Evolutionary conservation across 2,113 vertebrate species (phyloP).

Genomic region (Trinectes maculatus): DNA sequence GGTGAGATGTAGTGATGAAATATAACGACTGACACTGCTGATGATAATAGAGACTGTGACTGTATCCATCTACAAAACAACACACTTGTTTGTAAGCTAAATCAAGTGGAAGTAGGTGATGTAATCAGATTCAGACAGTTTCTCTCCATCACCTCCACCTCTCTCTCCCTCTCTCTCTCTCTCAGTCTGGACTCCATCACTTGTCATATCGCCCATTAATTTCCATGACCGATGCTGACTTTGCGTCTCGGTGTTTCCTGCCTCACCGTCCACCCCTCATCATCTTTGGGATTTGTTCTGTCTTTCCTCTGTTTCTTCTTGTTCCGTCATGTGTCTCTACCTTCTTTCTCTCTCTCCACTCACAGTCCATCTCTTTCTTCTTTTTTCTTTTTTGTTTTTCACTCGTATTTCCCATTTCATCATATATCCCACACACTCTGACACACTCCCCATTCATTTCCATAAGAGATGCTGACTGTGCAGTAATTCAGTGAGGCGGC

Average conservation of each 20-base stretch:
- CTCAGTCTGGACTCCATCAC: slow-evolving; percentile 42
- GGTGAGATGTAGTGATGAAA: not conserved
- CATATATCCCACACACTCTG: slow-evolving; percentile 30
- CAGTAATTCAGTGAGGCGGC: slow-evolving; percentile 63
- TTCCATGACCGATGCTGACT: slow-evolving; percentile 85
- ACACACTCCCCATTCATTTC: slow-evolving; percentile 62
- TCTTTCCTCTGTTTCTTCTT: not conserved
- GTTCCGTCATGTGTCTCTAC: no score
- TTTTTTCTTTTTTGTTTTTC: slow-evolving; percentile 23
- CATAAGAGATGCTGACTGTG: slow-evolving; percentile 86
- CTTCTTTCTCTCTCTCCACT: not conserved
- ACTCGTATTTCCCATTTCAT: slow-evolving; percentile 3
- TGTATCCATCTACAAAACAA: no score
- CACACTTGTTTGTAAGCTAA: no score
- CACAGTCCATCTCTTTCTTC: not conserved
- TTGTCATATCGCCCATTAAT: slow-evolving; percentile 61
- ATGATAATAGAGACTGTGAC: not conserved
- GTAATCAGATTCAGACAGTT: slow-evolving; percentile 86
- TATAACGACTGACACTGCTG: not conserved
- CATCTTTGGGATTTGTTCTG: slow-evolving; percentile 6
- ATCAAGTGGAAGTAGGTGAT: no score
- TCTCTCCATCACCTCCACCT: slow-evolving; percentile 71
- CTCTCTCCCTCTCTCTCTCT: slow-evolving; percentile 4
- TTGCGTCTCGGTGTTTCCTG: slow-evolving; percentile 72
- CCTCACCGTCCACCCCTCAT: slow-evolving; percentile 5